A percentile compares a stretch with the other conserved stretches of the same genome.
Evolutionary conservation across 2,113 vertebrate species (phyloP).

Genomic region (Seriola aureovittata): DNA sequence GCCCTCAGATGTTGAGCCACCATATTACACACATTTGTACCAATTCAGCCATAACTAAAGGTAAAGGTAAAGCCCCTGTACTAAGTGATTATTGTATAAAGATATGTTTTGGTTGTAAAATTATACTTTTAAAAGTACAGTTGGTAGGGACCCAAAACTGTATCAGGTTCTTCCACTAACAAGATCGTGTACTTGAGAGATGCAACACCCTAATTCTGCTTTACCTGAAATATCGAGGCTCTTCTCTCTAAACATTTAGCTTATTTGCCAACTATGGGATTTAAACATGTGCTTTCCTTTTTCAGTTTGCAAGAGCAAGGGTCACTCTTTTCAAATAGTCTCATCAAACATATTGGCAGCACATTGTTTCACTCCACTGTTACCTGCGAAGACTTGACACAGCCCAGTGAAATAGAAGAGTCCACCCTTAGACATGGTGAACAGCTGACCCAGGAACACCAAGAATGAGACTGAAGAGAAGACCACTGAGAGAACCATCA

Average conservation of each 20-base stretch:
- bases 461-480: conserved; percentile 91
- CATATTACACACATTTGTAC: not conserved
- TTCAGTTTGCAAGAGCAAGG: not conserved
- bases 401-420: conserved; percentile 93
- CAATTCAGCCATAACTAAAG: not conserved
- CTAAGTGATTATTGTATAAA: not conserved
- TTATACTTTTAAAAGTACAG: not conserved
- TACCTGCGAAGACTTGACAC: conserved; percentile 92
- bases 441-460: conserved; percentile 92
- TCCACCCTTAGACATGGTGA: conserved; percentile 90
- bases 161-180: not conserved
- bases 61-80: not conserved
- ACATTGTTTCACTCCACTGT: conserved; percentile 32
- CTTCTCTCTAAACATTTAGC: not conserved
- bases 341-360: not conserved
- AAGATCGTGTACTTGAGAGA: not conserved
- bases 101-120: not conserved
- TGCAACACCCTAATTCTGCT: not conserved
- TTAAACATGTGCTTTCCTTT: not conserved
- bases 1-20: not conserved
- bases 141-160: not conserved
- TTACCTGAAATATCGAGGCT: not conserved
- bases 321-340: not conserved
- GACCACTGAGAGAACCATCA: conserved; percentile 91
- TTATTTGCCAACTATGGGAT: not conserved